phyloP scores from a whole-genome alignment of 2,797 vertebrate species.

The Hephaestus fuliginosus region DNA sequence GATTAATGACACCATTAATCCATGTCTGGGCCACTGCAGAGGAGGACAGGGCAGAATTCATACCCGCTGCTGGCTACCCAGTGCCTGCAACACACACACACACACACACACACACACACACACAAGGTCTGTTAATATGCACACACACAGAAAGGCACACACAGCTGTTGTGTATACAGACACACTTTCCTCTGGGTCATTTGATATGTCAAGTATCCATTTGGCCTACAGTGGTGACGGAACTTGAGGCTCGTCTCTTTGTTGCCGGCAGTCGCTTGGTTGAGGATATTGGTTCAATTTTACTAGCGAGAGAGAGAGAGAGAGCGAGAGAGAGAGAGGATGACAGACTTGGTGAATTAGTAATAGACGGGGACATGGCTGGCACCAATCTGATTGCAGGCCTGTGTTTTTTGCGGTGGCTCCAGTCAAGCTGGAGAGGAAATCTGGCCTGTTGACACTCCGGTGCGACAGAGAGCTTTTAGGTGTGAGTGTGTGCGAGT shows the following conservation, averaged over 20 bases:
- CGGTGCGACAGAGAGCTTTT: slow-evolving; percentile 52
- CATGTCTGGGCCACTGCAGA: slow-evolving; percentile 72
- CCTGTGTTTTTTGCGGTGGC: slow-evolving; percentile 14
- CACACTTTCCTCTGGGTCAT: slow-evolving; percentile 52
- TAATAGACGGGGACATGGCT: slow-evolving; percentile 39
- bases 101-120: slow-evolving; percentile 15
- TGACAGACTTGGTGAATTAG: slow-evolving; percentile 51
- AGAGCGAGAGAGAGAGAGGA: slow-evolving; percentile 5
- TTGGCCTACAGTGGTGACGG: slow-evolving; percentile 51
- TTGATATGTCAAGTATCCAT: slow-evolving; percentile 63
- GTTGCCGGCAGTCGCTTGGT: slow-evolving; percentile 47
- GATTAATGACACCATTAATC: slow-evolving; percentile 85
- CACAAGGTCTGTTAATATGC: slow-evolving; percentile 16
- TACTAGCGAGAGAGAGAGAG: slow-evolving; percentile 20
- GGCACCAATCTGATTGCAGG: slow-evolving; percentile 41
- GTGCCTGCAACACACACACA: slow-evolving; percentile 43
- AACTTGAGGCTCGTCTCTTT: slow-evolving; percentile 47
- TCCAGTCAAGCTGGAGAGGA: slow-evolving; percentile 46
- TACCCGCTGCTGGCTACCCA: slow-evolving; percentile 56
- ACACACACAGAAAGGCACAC: slow-evolving; percentile 30
- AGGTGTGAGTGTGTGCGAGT: slow-evolving; percentile 58
- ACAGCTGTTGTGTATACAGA: slow-evolving; percentile 36
- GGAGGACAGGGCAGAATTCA: slow-evolving; percentile 68
- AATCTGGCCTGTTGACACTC: slow-evolving; percentile 60
- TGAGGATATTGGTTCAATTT: slow-evolving; percentile 42